Conservation (phyloP, 2,113 vertebrate genomes). For the Platichthys flesus region DNA sequence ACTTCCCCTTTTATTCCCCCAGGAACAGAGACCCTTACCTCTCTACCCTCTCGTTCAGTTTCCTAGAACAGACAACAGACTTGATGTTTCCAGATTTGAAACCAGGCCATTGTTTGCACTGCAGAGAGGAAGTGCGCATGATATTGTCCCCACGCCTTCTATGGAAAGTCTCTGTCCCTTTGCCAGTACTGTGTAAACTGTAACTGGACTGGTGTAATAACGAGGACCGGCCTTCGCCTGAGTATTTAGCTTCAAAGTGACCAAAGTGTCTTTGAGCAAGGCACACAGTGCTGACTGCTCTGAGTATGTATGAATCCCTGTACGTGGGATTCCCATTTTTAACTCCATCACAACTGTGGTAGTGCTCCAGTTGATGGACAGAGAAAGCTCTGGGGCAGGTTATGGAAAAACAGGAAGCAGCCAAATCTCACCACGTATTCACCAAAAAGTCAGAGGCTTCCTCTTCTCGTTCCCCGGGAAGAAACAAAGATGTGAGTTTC, state of each 20-base stretch:
- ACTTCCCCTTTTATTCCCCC: slow-evolving; percentile 57
- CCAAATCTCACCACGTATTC: slow-evolving; percentile 35
- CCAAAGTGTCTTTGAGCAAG: too few relatives aligned
- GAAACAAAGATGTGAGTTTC: slow-evolving; percentile 20
- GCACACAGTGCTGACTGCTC: too few relatives aligned
- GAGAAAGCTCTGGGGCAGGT: slow-evolving; percentile 9
- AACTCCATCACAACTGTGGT: too few relatives aligned
- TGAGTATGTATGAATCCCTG: too few relatives aligned
- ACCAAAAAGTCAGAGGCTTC: slow-evolving; percentile 29
- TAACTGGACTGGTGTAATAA: slow-evolving; percentile 3
- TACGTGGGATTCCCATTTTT: too few relatives aligned
- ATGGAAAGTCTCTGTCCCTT: slow-evolving; percentile 3
- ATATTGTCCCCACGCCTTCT: slow-evolving; percentile 24
- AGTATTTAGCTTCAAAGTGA: background rate
- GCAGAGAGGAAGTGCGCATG: slow-evolving; percentile 60
- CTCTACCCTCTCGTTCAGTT: slow-evolving; percentile 50
- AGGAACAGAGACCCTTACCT: slow-evolving; percentile 65
- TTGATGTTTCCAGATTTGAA: slow-evolving; percentile 42
- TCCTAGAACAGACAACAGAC: slow-evolving; percentile 59
- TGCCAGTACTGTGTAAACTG: slow-evolving; percentile 50
- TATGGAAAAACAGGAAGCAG: slow-evolving; percentile 61
- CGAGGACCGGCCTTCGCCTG: background rate
- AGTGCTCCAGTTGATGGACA: too few relatives aligned
- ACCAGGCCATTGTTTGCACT: slow-evolving; percentile 57
- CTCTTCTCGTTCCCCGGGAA: slow-evolving; percentile 39